Base-by-base conservation (phyloP, 2,888 invertebrate species). In the Meteorus cinctellus region DNA sequence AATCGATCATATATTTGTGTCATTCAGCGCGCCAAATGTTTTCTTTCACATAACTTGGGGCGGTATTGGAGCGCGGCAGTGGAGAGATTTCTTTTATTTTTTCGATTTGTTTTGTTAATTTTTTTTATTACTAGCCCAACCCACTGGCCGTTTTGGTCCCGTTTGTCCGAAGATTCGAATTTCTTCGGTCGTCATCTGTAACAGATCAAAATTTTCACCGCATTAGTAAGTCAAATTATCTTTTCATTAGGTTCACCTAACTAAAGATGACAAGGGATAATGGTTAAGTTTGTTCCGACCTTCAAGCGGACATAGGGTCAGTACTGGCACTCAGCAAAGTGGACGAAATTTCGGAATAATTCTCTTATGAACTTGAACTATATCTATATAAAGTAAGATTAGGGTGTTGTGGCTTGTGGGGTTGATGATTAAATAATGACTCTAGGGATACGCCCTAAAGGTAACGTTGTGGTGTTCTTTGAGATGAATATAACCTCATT, bases 141-240 rank as follows among this genome's bases (percentile, higher is more conserved):
- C 90, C 90, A 86, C 91, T 91, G 83, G 90, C 88, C 89, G 89
- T 86, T 86, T 92, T 92, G 88, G 92, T 92, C 90, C 92, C 92
- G 89, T 92, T 92, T 86, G 91, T 92, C 86, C 91, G 91, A 85
- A 92, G 89, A 89, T 92, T 92, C 85, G 91, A 91, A 88, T 90
- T 91, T 87, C 91, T 91, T 84, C 91, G 90, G 87, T 90, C 91
- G 83, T 91, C 91, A 89, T 91, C 92, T 92, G 92, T 27, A 84
- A 81, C 73, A 79, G 48, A 74, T 29, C 0, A 62, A 8, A 55
- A 19, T 8, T 19, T 55, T 55, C n/a, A 5, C 55, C 6, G 1
- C n/a, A 55, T n/a, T 19, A 10, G 19, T 8, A 55, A 8, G 8
- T 55, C 19, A 55, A 19, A 55, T 55, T 55, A 55, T 19, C 19